Base-by-base conservation (phyloP, 2,888 invertebrate genomes). In the Leistus spinibarbis region DNA sequence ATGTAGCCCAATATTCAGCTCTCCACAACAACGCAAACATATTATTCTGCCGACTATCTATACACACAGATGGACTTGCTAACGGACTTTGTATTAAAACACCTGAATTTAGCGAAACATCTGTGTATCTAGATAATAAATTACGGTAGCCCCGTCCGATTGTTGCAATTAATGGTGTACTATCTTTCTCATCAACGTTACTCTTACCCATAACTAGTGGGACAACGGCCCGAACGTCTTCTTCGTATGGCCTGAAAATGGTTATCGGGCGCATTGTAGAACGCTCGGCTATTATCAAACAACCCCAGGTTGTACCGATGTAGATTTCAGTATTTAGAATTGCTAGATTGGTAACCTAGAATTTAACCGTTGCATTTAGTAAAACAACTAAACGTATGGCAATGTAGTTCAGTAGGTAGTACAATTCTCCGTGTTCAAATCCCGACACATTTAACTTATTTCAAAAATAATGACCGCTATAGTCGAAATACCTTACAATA, bases 241-340 rank as follows among this genome's bases (percentile, higher is more conserved):
- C 93, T 84, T 96, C 94, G 82, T 95, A 95, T 0, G 97, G 96
- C 54, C 97, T 88, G 87, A 97, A 97, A n/a, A 97, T 93, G 2
- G 96, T 95, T 76, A 97, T 91, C 0, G 98, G 97, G 1, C 95
- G 87, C 79, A 98, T 88, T 0, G 93, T 90, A 74, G 88, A 87
- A 17, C 92, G 90, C 83, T 97, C 96, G 0, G 96, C 95, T 4
- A 98, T 93, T 69, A 98, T 93, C 63, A 99, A 87, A 84, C 97
- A 96, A 22, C 99, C 99, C 93, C 96, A 95, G 5, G 96, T 95
- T 0, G 98, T 98, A 63, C 98, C 98, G 77, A 96, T 92, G 84
- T 95, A 96, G 56, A 98, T 86, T 81, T 92, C 91, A 27, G 90
- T 89, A 40, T 90, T 89, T 70, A 92, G 86, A 40, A 91, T 88